Base-by-base conservation (phyloP, 1,140 invertebrate species). In the Pachypeltis micranthus region DNA sequence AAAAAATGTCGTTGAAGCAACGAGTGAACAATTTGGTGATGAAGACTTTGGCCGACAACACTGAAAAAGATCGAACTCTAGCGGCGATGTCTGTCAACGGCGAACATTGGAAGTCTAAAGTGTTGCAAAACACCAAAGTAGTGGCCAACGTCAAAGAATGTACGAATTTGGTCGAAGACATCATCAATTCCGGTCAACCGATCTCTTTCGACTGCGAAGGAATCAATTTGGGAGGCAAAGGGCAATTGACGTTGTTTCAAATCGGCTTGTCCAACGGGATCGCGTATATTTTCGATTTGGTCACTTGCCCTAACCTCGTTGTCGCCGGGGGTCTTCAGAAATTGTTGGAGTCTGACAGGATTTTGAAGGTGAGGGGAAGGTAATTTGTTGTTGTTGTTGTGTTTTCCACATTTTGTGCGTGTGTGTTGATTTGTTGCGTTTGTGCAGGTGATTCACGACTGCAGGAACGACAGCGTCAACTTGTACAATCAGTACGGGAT, bases 141-240 rank as follows among this genome's bases (percentile, higher is more conserved):
- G 83, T 93, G 67, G 83, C 85, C 19, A 89, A 81, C 72, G 75
- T 84, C 0, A 82, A 85, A 69, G 90, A 93, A 68, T 86, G 87
- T 72, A 74, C 82, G 63, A 80, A 86, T 69, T 80, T 93, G 59
- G 80, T 91, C 25, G 86, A 88, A 31, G 85, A 87, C 56, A 85
- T 95, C 60, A 76, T 80, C n/a, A 77, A 78, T 47, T 81, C 81
- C 68, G 72, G 76, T 24, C 74, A 80, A 62, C 82, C 86, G 34
- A 76, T 95, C 26, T 87, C 88, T 0, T 83, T 94, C 67, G 92
- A 95, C 74, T 92, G 88, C 68, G 92, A 96, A 77, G 92, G 92
- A 21, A 87, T 95, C 4, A 95, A 94, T 77, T 76, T 94, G 29
- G 91, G 91, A 1, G 74, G 84, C 0, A 91, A 89, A 71, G 90